Base-by-base conservation (phyloP, 53 echinoderm and acorn worm genomes). In the Antedon mediterranea region DNA sequence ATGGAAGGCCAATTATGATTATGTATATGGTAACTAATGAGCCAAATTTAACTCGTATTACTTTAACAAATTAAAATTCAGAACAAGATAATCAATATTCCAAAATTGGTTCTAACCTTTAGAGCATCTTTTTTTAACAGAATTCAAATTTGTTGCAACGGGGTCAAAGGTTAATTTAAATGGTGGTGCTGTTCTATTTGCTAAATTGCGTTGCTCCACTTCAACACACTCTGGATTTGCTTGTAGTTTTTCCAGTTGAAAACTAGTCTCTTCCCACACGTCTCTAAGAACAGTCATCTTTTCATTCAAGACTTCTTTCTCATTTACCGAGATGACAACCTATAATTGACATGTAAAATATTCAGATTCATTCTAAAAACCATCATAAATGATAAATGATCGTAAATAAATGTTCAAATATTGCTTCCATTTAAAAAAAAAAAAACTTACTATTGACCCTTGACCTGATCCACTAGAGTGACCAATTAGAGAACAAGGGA, bases 181-280 rank as follows among this genome's bases (percentile, higher is more conserved):
- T 13, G 92, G 86, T 20, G 97, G 97, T n/a, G 89, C 88, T 43
- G 73, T 82, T 30, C 97, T 88, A 31, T 92, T 57, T 28, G 89
- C 79, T 4, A 95, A 80, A 71, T 79, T 75, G 9, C 34, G 74
- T 28, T 84, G 86, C 73, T 95, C 97, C 80, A 87, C 84, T 7
- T 79, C 89, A 7, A 95, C 97, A 82, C 97, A 88, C 4, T 84
- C 76, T 15, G 92, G 97, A 72, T 92, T 90, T 74, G 97, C 89
- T 78, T 95, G 97, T 20, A 85, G 84, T 5, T 80, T 81, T 74
- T 95, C 97, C 31, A 95, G 78, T 42, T 84, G 89, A 79, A 89
- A 92, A 42, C 97, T 95, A 9, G 97, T 95, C 44, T 89, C 92
- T 33, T 95, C 97, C 97, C 97, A 95, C 7, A 86, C 78, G 57